Evolutionary conservation across 2,113 vertebrate species (phyloP).

Genomic region (Boulengeromyrus knoepffleri): DNA sequence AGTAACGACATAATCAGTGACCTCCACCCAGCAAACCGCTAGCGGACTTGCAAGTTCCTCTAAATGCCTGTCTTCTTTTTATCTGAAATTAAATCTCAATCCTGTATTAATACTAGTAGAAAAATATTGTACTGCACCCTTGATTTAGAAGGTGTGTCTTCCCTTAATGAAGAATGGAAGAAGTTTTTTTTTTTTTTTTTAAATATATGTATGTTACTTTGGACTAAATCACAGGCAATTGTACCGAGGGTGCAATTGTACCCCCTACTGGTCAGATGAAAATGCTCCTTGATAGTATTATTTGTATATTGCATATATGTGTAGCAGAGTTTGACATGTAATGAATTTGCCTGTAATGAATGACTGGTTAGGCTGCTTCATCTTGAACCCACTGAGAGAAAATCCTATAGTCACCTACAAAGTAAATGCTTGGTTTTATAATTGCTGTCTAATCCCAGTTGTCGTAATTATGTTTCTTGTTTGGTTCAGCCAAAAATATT

Average conservation of each 20-base stretch:
- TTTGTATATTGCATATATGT: background rate
- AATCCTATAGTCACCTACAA: background rate
- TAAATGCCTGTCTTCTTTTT: background rate
- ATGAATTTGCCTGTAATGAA: background rate
- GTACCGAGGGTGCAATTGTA: background rate
- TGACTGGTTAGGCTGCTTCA: background rate
- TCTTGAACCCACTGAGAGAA: background rate
- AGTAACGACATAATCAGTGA: background rate
- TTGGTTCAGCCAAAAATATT: background rate
- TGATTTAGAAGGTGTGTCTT: no score
- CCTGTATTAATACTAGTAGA: no score
- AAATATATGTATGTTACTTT: background rate
- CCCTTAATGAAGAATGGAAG: no score
- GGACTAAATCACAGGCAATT: background rate
- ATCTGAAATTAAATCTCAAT: no score
- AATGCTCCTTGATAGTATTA: background rate
- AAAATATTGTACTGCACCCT: no score
- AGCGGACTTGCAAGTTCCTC: background rate
- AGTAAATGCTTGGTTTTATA: background rate
- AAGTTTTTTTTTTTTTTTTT: no score
- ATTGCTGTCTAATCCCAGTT: background rate
- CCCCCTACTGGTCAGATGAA: background rate
- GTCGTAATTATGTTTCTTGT: background rate
- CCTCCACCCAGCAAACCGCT: background rate
- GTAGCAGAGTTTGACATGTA: background rate